A percentile compares a stretch with the other conserved stretches of the same genome.
Conservation (phyloP, 2,888 invertebrate genomes). For the Amphiduros pacificus region DNA sequence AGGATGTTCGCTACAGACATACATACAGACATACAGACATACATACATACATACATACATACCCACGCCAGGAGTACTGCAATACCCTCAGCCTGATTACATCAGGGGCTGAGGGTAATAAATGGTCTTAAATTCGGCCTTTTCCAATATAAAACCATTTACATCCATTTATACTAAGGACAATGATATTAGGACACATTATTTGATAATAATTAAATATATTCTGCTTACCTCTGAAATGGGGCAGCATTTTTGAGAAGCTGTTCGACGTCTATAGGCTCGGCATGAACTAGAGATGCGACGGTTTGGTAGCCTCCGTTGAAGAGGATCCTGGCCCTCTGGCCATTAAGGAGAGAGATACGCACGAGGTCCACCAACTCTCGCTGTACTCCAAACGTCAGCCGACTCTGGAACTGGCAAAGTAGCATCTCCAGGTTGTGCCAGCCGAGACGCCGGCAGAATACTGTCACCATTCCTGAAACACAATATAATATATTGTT, state of each 20-base stretch:
- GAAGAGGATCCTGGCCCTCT: constrained; percentile 73
- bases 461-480: constrained; percentile 93
- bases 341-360: constrained; percentile 79
- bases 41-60: too few species aligned
- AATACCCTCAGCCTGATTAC: too few species aligned
- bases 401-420: constrained; percentile 88
- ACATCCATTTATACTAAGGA: too few species aligned
- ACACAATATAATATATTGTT: constrained; percentile 4
- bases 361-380: constrained; percentile 87
- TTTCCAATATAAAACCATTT: too few species aligned
- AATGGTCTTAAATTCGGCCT: too few species aligned
- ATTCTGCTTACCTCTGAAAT: constrained; percentile 71
- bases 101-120: too few species aligned
- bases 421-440: constrained; percentile 84
- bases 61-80: too few species aligned
- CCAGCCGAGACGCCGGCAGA: constrained; percentile 92
- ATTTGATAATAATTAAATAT: neutral
- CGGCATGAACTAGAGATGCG: constrained; percentile 76
- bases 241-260: constrained; percentile 78
- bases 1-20: too few species aligned
- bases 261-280: constrained; percentile 72
- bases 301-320: constrained; percentile 79
- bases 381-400: constrained; percentile 90
- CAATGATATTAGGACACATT: too few species aligned
- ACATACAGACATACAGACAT: too few species aligned